A percentile compares a stretch with the other conserved stretches of the same genome.
Evolutionary conservation across 2,888 invertebrate genomes (phyloP).

Genomic region (Drosophila austrosaltans): DNA sequence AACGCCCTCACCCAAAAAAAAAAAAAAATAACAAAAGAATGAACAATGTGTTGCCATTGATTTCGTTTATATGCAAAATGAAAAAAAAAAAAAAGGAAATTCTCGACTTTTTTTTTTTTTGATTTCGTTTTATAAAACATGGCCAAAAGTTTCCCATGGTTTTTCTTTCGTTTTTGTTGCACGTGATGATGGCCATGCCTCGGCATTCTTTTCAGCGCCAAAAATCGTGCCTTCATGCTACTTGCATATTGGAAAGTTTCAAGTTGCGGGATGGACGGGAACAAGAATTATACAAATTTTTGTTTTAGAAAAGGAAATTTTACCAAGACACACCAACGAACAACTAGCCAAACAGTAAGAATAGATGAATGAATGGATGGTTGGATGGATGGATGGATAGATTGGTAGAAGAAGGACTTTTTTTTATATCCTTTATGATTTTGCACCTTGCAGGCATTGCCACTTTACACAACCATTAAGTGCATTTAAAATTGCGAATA

Average conservation of each 20-base stretch:
- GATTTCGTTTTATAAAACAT: conserved; percentile 40
- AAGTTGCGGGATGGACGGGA: not conserved
- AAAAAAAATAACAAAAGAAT: not conserved
- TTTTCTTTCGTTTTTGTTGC: conserved; percentile 25
- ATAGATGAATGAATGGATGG: too few relatives aligned
- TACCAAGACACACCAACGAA: not conserved
- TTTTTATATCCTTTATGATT: not conserved
- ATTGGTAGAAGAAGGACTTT: not conserved
- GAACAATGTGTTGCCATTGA: conserved; percentile 31
- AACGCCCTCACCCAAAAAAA: not conserved
- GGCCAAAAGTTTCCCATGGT: conserved; percentile 61
- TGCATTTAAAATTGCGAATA: not conserved
- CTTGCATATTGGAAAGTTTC: conserved; percentile 51
- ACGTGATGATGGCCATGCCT: conserved; percentile 32
- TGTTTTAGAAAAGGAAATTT: conserved; percentile 26
- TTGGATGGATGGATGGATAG: too few relatives aligned
- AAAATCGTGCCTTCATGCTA: conserved; percentile 53
- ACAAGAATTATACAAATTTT: not conserved
- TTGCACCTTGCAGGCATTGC: not conserved
- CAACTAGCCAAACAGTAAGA: too few relatives aligned
- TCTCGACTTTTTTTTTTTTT: conserved; percentile 19
- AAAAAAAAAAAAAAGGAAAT: conserved; percentile 29
- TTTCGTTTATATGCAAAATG: conserved; percentile 60
- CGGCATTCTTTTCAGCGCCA: conserved; percentile 39
- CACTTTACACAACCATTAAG: conserved; percentile 1